A percentile compares a stretch with the other conserved stretches of the same genome.
Evolutionary conservation across 2,113 vertebrate species (phyloP).

Genomic region (Conger conger): DNA sequence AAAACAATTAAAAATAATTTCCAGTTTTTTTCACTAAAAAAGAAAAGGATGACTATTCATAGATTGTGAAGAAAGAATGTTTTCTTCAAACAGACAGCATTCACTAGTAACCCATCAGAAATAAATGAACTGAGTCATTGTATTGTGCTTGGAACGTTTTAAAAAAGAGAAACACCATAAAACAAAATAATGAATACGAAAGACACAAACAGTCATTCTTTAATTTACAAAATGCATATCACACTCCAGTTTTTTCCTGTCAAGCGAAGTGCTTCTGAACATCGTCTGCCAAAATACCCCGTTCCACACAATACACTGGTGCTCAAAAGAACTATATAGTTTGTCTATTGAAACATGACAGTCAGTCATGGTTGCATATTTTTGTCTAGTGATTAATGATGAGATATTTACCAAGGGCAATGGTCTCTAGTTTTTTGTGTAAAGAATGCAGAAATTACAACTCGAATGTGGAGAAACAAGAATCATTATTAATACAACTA

Average conservation of each 20-base stretch:
- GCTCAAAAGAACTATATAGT: neutral
- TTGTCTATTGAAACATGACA: neutral
- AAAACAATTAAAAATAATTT: too few relatives aligned
- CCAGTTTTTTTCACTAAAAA: neutral
- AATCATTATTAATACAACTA: too few relatives aligned
- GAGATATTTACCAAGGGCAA: neutral
- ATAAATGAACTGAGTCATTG: slow-evolving; percentile 23
- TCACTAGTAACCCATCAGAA: slow-evolving; percentile 1
- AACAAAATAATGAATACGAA: slow-evolving; percentile 16
- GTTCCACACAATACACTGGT: neutral
- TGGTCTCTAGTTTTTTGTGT: neutral
- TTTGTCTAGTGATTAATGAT: neutral
- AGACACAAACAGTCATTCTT: neutral
- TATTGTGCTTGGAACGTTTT: neutral
- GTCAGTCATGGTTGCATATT: neutral
- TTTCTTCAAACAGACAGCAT: slow-evolving; percentile 10
- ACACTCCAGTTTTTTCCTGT: neutral
- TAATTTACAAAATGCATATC: neutral
- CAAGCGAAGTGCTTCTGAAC: neutral
- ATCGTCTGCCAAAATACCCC: neutral
- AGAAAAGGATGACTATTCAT: slow-evolving; percentile 12
- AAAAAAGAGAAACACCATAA: neutral
- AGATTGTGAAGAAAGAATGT: slow-evolving; percentile 5
- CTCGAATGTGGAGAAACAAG: too few relatives aligned
- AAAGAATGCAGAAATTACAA: neutral